These are phyloP conservation scores for Thalassaphorura encarpata DNA, from an alignment of 1,140 invertebrate species.

Conservation along the genomic window DNA sequence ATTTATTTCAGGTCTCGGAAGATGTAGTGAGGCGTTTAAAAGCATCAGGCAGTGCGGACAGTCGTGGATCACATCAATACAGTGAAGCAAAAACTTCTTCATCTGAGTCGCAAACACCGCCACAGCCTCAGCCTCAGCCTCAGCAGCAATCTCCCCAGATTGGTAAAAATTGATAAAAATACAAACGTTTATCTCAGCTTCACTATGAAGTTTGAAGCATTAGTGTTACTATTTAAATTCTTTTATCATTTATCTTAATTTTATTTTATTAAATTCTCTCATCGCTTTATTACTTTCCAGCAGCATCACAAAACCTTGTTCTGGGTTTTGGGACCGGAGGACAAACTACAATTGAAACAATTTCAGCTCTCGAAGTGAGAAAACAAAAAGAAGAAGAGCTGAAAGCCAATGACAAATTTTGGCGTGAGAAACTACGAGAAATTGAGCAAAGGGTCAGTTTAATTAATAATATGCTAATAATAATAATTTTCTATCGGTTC, in stretches of 20 bases:
- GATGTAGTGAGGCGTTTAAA: slow-evolving; percentile 6
- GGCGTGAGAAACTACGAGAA: background rate
- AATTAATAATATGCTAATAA: background rate
- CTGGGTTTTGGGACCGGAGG: slow-evolving; percentile 5
- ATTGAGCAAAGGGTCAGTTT: background rate
- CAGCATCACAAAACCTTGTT: background rate
- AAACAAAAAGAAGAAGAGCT: slow-evolving; percentile 6
- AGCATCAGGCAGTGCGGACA: background rate
- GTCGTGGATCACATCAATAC: no score
- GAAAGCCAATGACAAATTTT: slow-evolving; percentile 5
- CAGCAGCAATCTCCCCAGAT: background rate
- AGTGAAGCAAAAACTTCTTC: no score
- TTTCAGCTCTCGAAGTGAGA: slow-evolving; percentile 5
- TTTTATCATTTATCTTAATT: background rate
- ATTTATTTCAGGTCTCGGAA: background rate
- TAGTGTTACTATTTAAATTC: background rate
- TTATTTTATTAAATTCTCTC: background rate
- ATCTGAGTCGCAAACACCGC: no score
- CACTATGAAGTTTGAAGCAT: background rate
- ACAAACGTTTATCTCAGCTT: no score
- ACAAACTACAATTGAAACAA: slow-evolving; percentile 5
- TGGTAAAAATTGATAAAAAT: background rate
- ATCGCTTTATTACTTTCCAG: background rate
- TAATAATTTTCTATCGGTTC: background rate
- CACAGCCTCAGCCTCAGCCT: background rate